A percentile compares a stretch with the other conserved stretches of the same genome.
Evolutionary conservation across 2,113 vertebrate genomes (phyloP).

Genomic region (Rhinoderma darwinii): DNA sequence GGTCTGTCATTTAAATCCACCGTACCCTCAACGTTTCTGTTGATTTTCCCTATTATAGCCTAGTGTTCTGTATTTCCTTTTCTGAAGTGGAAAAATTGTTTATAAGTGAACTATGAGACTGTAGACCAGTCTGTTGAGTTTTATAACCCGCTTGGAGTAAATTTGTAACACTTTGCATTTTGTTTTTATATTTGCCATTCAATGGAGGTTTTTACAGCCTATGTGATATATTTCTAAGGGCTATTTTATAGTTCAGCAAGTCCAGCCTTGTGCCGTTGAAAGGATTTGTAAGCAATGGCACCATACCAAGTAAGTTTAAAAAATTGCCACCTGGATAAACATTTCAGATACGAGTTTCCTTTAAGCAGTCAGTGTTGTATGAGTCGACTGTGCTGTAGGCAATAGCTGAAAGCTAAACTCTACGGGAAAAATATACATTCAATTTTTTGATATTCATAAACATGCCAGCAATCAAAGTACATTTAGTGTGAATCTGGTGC

Average conservation of each 20-base stretch:
- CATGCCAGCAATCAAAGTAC: constrained; percentile 21
- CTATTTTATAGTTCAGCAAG: constrained; percentile 41
- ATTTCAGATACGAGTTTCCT: constrained; percentile 50
- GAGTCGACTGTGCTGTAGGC: constrained; percentile 28
- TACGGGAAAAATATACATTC: constrained; percentile 11
- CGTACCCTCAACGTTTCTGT: background rate
- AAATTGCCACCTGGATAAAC: constrained; percentile 53
- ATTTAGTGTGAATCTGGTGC: constrained; percentile 26
- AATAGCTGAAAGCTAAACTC: background rate
- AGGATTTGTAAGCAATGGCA: constrained; percentile 52
- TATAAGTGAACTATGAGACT: background rate
- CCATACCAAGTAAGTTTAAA: constrained; percentile 34
- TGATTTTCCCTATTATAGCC: background rate
- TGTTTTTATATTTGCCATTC: constrained; percentile 45
- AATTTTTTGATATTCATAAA: constrained; percentile 45
- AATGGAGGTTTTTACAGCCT: constrained; percentile 29
- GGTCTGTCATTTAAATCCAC: too few relatives aligned
- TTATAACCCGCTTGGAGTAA: constrained; percentile 22
- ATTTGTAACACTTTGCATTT: constrained; percentile 30
- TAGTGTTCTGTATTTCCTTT: background rate
- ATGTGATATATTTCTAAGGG: constrained; percentile 37
- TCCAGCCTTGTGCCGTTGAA: constrained; percentile 36
- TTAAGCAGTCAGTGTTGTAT: constrained; percentile 3
- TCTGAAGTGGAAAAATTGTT: constrained; percentile 20
- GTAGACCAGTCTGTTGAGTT: background rate